Percentiles rank a stretch among this genome's conserved stretches.
These are phyloP conservation scores for Sympetrum striolatum DNA, from an alignment of 2,888 invertebrate species.

Conservation along the genomic window DNA sequence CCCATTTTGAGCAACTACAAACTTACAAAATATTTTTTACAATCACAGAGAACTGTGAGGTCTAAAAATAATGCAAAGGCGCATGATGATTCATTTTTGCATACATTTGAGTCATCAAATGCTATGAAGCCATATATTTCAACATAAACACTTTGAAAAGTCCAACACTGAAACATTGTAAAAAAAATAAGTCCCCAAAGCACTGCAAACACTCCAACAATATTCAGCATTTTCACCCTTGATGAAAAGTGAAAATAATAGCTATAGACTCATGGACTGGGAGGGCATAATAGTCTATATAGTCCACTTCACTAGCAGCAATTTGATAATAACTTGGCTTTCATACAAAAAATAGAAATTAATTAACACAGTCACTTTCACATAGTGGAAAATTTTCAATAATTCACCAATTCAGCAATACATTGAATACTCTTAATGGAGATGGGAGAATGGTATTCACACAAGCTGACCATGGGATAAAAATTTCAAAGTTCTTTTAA, in stretches of 20 bases:
- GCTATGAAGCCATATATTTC: conserved; percentile 26
- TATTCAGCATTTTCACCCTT: conserved; percentile 20
- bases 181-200: conserved; percentile 39
- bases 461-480: neutral
- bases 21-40: conserved; percentile 35
- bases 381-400: neutral
- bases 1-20: conserved; percentile 42
- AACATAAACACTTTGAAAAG: conserved; percentile 27
- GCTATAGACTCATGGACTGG: conserved; percentile 6
- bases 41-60: conserved; percentile 39
- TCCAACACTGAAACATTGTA: conserved; percentile 35
- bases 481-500: neutral
- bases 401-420: conserved; percentile 3
- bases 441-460: neutral
- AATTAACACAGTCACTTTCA: conserved; percentile 22
- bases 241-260: conserved; percentile 27
- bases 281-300: conserved; percentile 22
- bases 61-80: conserved; percentile 39
- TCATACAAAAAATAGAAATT: conserved; percentile 9
- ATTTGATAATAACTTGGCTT: neutral
- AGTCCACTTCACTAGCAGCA: conserved; percentile 21
- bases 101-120: conserved; percentile 20
- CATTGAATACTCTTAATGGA: neutral
- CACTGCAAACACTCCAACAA: conserved; percentile 34
- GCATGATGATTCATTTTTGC: conserved; percentile 10